These are phyloP conservation scores for Aphis craccivora DNA, from an alignment of 1,140 invertebrate species.

Conservation along the genomic window DNA sequence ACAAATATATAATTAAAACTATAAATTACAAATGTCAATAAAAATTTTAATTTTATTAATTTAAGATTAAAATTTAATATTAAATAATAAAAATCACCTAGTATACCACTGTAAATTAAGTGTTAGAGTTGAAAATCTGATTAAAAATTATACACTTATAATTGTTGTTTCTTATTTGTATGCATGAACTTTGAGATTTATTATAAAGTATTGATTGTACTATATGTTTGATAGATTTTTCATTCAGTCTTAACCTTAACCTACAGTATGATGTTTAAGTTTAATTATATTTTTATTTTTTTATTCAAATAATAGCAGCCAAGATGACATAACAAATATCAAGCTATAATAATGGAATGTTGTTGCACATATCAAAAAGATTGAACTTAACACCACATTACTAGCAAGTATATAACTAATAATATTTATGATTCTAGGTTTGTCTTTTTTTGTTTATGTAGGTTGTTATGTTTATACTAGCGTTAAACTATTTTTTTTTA, in stretches of 20 bases:
- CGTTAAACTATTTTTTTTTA: too few species aligned
- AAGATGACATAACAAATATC: slow-evolving; percentile 45
- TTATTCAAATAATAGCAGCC: slow-evolving; percentile 46
- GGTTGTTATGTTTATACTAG: too few species aligned
- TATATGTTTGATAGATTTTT: not conserved
- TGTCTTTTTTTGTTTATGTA: too few species aligned
- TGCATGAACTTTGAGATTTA: not conserved
- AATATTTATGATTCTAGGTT: too few species aligned
- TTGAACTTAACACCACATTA: slow-evolving; percentile 11
- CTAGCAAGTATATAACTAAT: slow-evolving; percentile 37
- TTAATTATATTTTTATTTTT: not conserved
- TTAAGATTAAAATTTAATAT: too few species aligned
- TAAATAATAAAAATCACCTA: too few species aligned
- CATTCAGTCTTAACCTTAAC: not conserved
- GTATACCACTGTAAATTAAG: not conserved
- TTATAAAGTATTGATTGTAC: not conserved
- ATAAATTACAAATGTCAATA: not conserved
- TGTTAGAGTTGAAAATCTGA: not conserved
- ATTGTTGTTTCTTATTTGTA: not conserved
- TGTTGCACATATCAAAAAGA: slow-evolving; percentile 18
- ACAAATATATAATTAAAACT: not conserved
- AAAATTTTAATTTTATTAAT: not conserved
- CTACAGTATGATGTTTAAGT: not conserved
- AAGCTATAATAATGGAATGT: slow-evolving; percentile 14
- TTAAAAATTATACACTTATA: not conserved